These are phyloP conservation scores for Clunio marinus DNA, from an alignment of 2,888 invertebrate species.

Conservation along the genomic window DNA sequence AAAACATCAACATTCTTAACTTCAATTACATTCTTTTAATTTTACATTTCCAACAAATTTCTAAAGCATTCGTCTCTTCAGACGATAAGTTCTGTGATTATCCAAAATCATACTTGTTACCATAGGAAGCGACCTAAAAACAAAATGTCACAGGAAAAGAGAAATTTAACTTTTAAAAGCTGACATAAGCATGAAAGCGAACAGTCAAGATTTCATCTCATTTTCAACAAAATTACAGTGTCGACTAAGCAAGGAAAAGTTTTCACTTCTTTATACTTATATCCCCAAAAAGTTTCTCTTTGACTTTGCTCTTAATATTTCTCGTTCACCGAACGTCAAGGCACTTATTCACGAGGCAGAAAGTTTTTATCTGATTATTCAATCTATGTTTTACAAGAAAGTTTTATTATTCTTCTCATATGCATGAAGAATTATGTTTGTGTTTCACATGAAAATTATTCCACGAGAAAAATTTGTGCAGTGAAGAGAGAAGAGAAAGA, in stretches of 20 bases:
- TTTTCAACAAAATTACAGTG: neutral
- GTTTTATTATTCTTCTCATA: slow-evolving; percentile 36
- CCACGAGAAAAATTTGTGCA: neutral
- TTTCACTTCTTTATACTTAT: no score
- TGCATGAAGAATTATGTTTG: slow-evolving; percentile 37
- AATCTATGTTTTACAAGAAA: slow-evolving; percentile 36
- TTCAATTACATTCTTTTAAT: no score
- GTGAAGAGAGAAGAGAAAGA: no score
- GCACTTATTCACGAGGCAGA: slow-evolving; percentile 5
- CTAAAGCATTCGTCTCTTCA: no score
- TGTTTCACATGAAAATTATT: slow-evolving; percentile 21
- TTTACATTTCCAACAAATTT: no score
- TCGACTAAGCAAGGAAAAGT: neutral
- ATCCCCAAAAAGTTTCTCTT: slow-evolving; percentile 14
- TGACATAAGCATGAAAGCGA: slow-evolving; percentile 5
- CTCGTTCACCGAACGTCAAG: neutral
- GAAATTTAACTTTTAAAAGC: neutral
- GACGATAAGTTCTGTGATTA: no score
- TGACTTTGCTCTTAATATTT: slow-evolving; percentile 21
- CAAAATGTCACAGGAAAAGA: neutral
- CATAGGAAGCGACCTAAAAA: no score
- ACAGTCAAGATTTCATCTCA: neutral
- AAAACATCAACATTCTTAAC: no score
- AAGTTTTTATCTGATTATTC: slow-evolving; percentile 39
- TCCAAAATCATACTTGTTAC: no score